phyloP scores from a whole-genome alignment of 2,113 vertebrate genomes.

The Trogon surrucura region DNA sequence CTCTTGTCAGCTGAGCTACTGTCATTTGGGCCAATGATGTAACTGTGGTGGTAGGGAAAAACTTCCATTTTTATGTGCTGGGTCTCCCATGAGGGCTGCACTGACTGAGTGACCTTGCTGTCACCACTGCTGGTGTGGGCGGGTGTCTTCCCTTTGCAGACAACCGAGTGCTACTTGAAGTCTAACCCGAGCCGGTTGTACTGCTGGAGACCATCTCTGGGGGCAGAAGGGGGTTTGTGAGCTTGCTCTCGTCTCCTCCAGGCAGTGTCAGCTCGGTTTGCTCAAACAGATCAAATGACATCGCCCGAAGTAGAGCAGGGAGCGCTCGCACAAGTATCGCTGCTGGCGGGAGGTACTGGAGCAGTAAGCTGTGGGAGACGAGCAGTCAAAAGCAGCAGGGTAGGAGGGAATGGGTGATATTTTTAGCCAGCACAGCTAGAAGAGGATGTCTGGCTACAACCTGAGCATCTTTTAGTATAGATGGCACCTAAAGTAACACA shows the following conservation, averaged over 20 bases:
- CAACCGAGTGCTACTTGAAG: background rate
- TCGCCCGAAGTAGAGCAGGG: background rate
- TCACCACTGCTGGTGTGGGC: background rate
- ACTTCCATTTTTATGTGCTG: background rate
- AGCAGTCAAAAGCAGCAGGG: constrained; percentile 6
- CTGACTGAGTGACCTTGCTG: background rate
- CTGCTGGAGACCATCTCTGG: background rate
- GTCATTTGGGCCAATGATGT: background rate
- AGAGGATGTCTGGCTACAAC: background rate
- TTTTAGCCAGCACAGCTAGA: constrained; percentile 46
- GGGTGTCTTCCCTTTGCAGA: background rate
- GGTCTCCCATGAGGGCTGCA: background rate
- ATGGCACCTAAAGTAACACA: background rate
- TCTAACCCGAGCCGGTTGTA: background rate
- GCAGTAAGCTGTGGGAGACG: background rate
- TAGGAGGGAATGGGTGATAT: background rate
- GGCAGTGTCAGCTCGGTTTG: background rate
- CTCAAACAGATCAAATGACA: background rate
- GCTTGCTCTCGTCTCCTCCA: background rate
- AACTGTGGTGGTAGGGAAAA: background rate
- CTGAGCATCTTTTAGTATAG: constrained; percentile 27
- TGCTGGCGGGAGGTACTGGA: background rate
- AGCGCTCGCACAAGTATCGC: background rate
- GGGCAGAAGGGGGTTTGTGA: background rate
- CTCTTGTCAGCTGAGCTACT: background rate